Evolutionary conservation across 2,113 vertebrate genomes (phyloP).

Genomic region (Bubalus kerabau): DNA sequence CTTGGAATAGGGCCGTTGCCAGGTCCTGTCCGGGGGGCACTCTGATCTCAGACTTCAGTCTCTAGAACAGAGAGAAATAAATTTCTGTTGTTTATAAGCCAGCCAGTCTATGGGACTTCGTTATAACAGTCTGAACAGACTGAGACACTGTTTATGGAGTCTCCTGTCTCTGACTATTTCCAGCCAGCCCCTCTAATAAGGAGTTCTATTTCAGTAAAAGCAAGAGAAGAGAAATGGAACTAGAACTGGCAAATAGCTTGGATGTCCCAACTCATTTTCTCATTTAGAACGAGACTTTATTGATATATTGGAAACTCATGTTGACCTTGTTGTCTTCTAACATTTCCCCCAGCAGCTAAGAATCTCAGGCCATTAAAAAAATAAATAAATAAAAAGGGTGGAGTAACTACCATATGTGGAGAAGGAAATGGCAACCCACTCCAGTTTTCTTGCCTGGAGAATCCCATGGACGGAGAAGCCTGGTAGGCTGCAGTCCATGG

Average conservation of each 20-base stretch:
- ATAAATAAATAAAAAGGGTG: background rate
- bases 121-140: background rate
- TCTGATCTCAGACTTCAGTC: background rate
- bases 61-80: background rate
- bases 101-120: background rate
- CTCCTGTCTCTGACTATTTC: background rate
- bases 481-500: too few relatives aligned
- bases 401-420: background rate
- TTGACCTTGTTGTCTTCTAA: background rate
- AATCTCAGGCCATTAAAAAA: background rate
- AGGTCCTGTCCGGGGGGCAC: background rate
- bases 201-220: slow-evolving; percentile 22
- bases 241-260: background rate
- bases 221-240: background rate
- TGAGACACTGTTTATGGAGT: background rate
- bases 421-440: too few relatives aligned
- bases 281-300: background rate
- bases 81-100: background rate
- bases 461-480: too few relatives aligned
- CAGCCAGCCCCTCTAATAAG: background rate
- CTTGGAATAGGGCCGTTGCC: background rate
- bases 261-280: background rate
- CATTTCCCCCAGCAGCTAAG: background rate
- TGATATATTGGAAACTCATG: background rate
- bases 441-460: too few relatives aligned